A percentile compares a stretch with the other conserved stretches of the same genome.
phyloP scores from a whole-genome alignment of 1,140 invertebrate genomes.

The Trissolcus basalis region DNA sequence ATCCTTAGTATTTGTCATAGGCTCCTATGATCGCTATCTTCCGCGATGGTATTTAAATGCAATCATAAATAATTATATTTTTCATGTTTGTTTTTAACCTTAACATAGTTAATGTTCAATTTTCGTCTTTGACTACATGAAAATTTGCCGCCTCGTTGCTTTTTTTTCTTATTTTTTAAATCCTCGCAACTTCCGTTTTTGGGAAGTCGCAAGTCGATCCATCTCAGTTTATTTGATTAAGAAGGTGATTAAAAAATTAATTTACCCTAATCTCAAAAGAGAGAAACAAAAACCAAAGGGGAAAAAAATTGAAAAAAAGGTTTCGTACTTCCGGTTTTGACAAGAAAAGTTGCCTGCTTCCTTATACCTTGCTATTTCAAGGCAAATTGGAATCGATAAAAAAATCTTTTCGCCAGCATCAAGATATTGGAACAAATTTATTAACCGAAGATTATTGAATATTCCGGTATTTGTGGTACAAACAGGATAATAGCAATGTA shows the following conservation, averaged over 20 bases:
- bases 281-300: no score
- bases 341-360: no score
- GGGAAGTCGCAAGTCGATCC: no score
- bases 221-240: no score
- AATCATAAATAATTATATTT: conserved; percentile 37
- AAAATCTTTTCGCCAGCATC: neutral
- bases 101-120: conserved; percentile 3
- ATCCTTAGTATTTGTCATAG: conserved; percentile 52
- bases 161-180: neutral
- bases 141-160: conserved; percentile 1
- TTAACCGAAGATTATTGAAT: conserved; percentile 29
- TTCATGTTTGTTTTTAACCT: conserved; percentile 6
- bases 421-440: conserved; percentile 40
- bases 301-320: no score
- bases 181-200: neutral
- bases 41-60: conserved; percentile 41
- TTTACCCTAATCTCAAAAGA: no score
- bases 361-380: no score
- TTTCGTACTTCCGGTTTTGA: no score
- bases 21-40: conserved; percentile 45
- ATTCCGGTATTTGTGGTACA: conserved; percentile 36
- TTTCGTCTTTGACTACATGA: neutral
- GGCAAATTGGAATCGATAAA: no score
- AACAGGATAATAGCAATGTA: conserved; percentile 47
- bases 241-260: no score